These are phyloP conservation scores for Ispidina lecontei DNA, from an alignment of 2,797 vertebrate genomes.

Conservation along the genomic window DNA sequence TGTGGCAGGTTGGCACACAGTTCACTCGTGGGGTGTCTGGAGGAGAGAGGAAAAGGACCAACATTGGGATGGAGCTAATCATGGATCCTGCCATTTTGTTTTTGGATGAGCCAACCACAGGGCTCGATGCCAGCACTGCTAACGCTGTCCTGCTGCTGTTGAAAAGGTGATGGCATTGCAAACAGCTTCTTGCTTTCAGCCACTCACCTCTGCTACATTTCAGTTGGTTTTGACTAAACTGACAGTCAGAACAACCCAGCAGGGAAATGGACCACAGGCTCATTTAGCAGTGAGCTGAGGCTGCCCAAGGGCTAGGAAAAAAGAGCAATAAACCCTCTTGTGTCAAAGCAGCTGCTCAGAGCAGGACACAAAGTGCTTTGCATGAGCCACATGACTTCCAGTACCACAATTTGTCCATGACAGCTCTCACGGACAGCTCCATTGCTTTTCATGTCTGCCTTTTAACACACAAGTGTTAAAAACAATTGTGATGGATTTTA, in stretches of 20 bases:
- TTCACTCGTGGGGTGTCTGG: conserved; percentile 91
- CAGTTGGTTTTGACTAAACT: neutral
- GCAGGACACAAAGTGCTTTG: neutral
- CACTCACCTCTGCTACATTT: neutral
- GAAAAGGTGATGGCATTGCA: conserved; percentile 81
- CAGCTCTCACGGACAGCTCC: neutral
- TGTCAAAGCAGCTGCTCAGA: neutral
- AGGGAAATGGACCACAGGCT: neutral
- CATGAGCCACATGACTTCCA: fast-evolving
- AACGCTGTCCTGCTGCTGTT: conserved; percentile 90
- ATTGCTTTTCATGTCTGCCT: neutral
- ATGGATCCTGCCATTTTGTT: conserved; percentile 91
- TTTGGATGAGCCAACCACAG: conserved; percentile 94
- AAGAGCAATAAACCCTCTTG: neutral
- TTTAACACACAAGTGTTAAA: neutral
- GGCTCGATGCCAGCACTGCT: conserved; percentile 93
- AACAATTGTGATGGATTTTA: fast-evolving
- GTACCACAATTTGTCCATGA: neutral
- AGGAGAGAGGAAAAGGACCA: conserved; percentile 94
- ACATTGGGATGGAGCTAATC: conserved; percentile 96
- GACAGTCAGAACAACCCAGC: neutral
- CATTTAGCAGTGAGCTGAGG: neutral
- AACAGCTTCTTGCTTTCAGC: neutral
- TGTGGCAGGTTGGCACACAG: conserved; percentile 88
- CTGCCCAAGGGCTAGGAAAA: neutral